Base-by-base conservation (phyloP, 2,888 invertebrate genomes). In the Frankliniella intonsa region DNA sequence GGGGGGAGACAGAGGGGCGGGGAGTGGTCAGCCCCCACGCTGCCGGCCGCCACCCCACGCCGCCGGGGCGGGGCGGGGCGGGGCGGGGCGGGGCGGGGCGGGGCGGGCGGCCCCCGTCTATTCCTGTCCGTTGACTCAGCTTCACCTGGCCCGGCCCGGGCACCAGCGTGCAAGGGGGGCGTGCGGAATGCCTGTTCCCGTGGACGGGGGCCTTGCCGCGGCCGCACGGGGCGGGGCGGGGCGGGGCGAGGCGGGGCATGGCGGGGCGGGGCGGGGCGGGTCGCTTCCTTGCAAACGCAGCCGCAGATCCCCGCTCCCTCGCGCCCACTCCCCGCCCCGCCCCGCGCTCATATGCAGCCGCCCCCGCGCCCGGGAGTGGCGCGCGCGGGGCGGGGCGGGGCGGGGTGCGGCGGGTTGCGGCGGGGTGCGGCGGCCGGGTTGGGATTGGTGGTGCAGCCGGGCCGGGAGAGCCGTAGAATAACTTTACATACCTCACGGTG, bases 111-210 rank as follows among this genome's bases (percentile, higher is more conserved):
- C 55, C 55, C 5, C 19, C 55, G 14, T 14, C 69, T 76, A 76
- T 76, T 76, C 69, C 69, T 76, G 69, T 22, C 69, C 69, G 69
- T 76, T 76, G 69, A 76, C 69, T 76, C 69, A 76, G 22, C 69
- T 22, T 22, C 69, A 76, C 69, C 69, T 22, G 25, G 69, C n/a
- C 69, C n/a, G 19, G 11, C 69, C 10, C 69, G 8, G 22, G 69
- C 62, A 62, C 62, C 14, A 10, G 19, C 55, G 55, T 7, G 14
- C 62, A n/a, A 5, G 38, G 38, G 5, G 38, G 38, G 38, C 38
- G 38, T 38, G 5, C 38, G 38, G 38, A 38, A 38, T 38, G 38
- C 38, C 38, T 38, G 38, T 38, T 38, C 38, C 38, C 38, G 38
- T n/a, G 55, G 55, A 12, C 14, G 11, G 69, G 69, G 69, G 22